Evolutionary conservation across 2,888 invertebrate species (phyloP).

Genomic region (Molorchus minor): DNA sequence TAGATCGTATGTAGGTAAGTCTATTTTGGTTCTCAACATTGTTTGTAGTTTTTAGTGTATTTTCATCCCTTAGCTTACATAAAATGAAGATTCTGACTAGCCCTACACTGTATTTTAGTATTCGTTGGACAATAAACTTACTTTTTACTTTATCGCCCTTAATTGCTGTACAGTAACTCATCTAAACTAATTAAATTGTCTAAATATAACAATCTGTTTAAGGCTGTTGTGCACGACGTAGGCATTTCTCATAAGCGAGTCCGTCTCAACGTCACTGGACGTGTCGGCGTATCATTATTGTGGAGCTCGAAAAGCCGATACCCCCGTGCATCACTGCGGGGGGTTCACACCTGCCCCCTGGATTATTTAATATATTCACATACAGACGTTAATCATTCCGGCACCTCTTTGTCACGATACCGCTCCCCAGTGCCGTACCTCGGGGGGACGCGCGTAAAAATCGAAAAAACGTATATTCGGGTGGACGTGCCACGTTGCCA

Average conservation of each 20-base stretch:
- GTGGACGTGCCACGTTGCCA: too few species aligned
- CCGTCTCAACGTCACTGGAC: background rate
- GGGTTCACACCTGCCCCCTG: constrained; percentile 58
- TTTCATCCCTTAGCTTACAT: too few species aligned
- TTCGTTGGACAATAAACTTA: too few species aligned
- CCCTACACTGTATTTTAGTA: too few species aligned
- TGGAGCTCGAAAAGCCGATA: constrained; percentile 42
- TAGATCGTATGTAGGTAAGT: too few species aligned
- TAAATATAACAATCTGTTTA: background rate
- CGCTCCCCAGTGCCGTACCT: constrained; percentile 36
- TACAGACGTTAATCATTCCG: constrained; percentile 62
- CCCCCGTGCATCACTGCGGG: constrained; percentile 52
- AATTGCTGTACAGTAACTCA: background rate
- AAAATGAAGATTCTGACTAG: too few species aligned
- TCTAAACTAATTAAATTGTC: background rate
- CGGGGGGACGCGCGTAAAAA: background rate
- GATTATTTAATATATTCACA: constrained; percentile 62
- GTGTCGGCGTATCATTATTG: constrained; percentile 23
- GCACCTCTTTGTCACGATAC: constrained; percentile 53
- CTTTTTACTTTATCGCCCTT: background rate
- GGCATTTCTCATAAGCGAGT: background rate
- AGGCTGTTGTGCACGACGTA: background rate
- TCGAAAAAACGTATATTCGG: too few species aligned
- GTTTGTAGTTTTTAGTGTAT: too few species aligned
- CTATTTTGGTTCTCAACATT: too few species aligned